Conservation (phyloP, 2,888 invertebrate genomes). For the Coelinius sp. region DNA sequence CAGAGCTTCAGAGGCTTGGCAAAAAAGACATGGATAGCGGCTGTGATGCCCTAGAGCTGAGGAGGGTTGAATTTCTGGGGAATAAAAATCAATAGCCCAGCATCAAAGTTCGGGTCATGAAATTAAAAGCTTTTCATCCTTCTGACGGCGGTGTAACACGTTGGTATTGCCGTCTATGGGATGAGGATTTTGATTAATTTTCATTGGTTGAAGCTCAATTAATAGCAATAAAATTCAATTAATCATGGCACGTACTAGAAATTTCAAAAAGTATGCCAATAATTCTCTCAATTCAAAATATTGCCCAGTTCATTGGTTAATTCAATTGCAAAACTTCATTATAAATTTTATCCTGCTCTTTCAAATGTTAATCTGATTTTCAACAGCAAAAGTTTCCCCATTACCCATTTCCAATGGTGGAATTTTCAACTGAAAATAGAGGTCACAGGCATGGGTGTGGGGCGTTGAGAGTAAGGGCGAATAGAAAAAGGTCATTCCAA, state of each 20-base stretch:
- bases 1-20: background rate
- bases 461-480: background rate
- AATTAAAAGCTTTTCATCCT: conserved; percentile 26
- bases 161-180: background rate
- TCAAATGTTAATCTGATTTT: background rate
- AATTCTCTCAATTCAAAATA: background rate
- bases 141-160: background rate
- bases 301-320: background rate
- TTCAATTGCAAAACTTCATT: background rate
- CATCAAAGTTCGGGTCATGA: conserved; percentile 32
- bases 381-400: background rate
- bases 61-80: background rate
- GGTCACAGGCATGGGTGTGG: background rate
- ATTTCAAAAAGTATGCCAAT: background rate
- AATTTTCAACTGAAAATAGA: conserved; percentile 1
- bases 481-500: conserved; percentile 15
- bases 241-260: background rate
- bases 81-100: conserved; percentile 27
- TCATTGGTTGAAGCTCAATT: background rate
- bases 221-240: background rate
- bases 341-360: background rate
- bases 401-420: background rate
- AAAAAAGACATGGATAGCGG: conserved; percentile 7
- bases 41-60: background rate
- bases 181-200: background rate